Conservation (phyloP, 2,888 invertebrate genomes). For the Parnassius orleans region DNA sequence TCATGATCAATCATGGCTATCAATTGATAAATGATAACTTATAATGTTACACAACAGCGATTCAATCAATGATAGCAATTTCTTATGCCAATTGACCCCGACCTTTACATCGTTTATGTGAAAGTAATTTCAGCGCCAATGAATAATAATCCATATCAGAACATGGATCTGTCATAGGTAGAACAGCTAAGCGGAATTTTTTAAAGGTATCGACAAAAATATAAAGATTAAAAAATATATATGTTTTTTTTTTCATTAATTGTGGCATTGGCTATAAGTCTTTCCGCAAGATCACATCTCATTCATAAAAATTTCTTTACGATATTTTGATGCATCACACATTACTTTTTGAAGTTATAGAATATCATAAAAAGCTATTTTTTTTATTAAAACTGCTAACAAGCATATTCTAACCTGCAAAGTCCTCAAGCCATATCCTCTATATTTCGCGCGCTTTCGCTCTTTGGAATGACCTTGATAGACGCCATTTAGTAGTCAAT, state of each 20-base stretch:
- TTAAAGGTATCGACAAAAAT: too few relatives aligned
- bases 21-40: conserved; percentile 2
- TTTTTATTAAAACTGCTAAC: too few relatives aligned
- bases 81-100: background rate
- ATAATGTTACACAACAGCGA: conserved; percentile 9
- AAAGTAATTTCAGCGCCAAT: conserved; percentile 4
- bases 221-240: too few relatives aligned
- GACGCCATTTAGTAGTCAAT: conserved; percentile 36
- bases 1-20: background rate
- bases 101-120: conserved; percentile 8
- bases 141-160: conserved; percentile 1
- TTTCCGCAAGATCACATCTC: too few relatives aligned
- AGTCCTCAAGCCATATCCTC: background rate
- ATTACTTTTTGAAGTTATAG: too few relatives aligned
- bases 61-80: conserved; percentile 1
- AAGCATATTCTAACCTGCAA: too few relatives aligned
- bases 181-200: too few relatives aligned
- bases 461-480: conserved; percentile 45
- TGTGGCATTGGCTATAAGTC: too few relatives aligned
- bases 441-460: conserved; percentile 41
- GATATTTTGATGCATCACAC: too few relatives aligned
- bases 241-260: too few relatives aligned
- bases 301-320: too few relatives aligned
- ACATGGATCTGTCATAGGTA: conserved; percentile 3
- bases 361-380: too few relatives aligned